Evolutionary conservation across 2,888 invertebrate species (phyloP).

Genomic region (Strigamia transsilvanica): DNA sequence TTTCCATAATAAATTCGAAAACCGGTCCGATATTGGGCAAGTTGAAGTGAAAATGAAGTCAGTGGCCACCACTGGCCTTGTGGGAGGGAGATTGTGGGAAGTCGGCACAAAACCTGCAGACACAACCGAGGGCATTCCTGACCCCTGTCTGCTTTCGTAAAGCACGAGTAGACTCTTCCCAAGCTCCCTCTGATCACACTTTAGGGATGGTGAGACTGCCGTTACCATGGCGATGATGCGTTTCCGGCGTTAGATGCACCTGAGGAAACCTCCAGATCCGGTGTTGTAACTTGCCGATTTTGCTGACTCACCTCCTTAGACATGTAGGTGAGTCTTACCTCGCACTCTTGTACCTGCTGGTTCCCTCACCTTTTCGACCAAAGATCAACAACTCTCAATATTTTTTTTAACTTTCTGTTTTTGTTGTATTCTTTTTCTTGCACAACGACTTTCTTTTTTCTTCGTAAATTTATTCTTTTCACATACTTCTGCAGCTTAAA

Average conservation of each 20-base stretch:
- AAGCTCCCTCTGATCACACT: conserved; percentile 30
- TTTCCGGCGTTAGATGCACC: conserved; percentile 30
- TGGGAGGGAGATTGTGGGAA: background rate
- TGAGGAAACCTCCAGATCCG: conserved; percentile 30
- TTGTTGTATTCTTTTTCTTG: conserved; percentile 3
- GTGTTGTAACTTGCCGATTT: conserved; percentile 30
- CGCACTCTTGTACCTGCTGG: conserved; percentile 8
- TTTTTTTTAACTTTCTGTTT: conserved; percentile 4
- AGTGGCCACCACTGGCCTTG: conserved; percentile 30
- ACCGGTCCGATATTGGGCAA: conserved; percentile 24
- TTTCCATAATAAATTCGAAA: conserved; percentile 8
- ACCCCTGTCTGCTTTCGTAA: conserved; percentile 23
- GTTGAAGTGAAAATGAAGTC: background rate
- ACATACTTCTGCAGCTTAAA: background rate
- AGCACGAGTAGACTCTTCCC: conserved; percentile 21
- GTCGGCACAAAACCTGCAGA: background rate
- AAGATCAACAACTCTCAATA: conserved; percentile 2
- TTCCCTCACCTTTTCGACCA: conserved; percentile 16
- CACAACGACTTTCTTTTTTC: conserved; percentile 3
- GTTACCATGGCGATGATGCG: conserved; percentile 20
- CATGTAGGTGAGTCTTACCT: conserved; percentile 21
- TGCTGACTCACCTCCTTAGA: conserved; percentile 25
- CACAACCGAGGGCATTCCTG: conserved; percentile 11
- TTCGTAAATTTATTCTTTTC: conserved; percentile 10
- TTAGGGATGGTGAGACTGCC: conserved; percentile 24